These are phyloP conservation scores for Lophius piscatorius DNA, from an alignment of 2,113 vertebrate genomes.

Conservation along the genomic window DNA sequence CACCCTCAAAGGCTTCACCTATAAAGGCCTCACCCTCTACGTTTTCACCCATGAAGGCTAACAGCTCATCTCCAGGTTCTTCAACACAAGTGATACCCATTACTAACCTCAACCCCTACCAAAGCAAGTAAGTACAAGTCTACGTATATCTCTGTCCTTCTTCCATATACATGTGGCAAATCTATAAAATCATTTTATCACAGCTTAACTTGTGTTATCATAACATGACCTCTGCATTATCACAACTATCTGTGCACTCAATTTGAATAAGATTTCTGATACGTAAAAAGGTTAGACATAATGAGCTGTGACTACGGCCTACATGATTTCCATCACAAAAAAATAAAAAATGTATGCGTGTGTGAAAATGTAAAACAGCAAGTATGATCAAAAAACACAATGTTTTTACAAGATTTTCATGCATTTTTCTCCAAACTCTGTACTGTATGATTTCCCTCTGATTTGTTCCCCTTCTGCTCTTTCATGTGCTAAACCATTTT, in stretches of 20 bases:
- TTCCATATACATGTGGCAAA: background rate
- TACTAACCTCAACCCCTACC: slow-evolving; percentile 86
- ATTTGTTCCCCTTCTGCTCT: slow-evolving; percentile 11
- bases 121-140: slow-evolving; percentile 79
- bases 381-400: too few relatives aligned
- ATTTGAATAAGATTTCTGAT: too few relatives aligned
- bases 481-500: slow-evolving; percentile 39
- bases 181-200: background rate
- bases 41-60: slow-evolving; percentile 11
- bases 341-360: too few relatives aligned
- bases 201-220: too few relatives aligned
- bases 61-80: slow-evolving; percentile 72
- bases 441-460: slow-evolving; percentile 14
- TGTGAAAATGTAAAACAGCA: too few relatives aligned
- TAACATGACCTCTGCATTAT: too few relatives aligned
- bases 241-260: too few relatives aligned
- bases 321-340: too few relatives aligned
- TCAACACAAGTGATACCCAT: slow-evolving; percentile 83
- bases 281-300: too few relatives aligned
- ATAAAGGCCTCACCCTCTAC: slow-evolving; percentile 8
- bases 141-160: background rate
- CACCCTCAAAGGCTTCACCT: slow-evolving; percentile 22
- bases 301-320: too few relatives aligned
- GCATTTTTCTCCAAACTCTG: too few relatives aligned
- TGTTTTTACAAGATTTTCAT: too few relatives aligned